Percentiles rank a stretch among this genome's conserved stretches.
Conservation (phyloP, 2,113 vertebrate species). For the Antechinus flavipes region DNA sequence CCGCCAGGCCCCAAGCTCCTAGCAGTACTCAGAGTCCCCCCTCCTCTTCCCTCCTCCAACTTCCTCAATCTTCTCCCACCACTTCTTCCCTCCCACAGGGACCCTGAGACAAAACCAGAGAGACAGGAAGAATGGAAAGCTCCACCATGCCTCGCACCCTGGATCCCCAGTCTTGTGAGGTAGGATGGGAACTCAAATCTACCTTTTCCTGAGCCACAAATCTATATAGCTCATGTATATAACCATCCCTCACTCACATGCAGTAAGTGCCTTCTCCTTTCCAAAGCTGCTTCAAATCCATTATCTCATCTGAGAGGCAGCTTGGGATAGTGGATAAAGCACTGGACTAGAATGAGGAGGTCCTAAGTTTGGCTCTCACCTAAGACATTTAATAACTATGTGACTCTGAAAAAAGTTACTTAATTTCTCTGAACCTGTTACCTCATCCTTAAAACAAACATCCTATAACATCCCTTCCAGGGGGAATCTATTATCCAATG, state of each 20-base stretch:
- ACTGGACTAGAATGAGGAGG: not conserved
- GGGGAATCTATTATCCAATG: not conserved
- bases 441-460: not conserved
- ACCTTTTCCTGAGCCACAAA: not conserved
- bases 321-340: not conserved
- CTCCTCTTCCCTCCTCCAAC: not conserved
- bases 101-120: not conserved
- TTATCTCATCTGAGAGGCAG: not conserved
- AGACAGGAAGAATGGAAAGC: not conserved
- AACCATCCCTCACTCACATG: not conserved
- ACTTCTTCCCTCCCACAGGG: constrained; percentile 1
- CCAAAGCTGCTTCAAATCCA: not conserved
- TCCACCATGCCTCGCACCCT: not conserved
- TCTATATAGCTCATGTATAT: not conserved
- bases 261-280: not conserved
- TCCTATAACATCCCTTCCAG: not conserved
- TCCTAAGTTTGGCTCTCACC: not conserved
- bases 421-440: not conserved
- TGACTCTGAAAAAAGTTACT: not conserved
- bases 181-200: not conserved
- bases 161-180: not conserved
- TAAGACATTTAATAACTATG: not conserved
- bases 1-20: constrained; percentile 82
- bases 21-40: not conserved
- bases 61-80: not conserved